A percentile compares a stretch with the other conserved stretches of the same genome.
phyloP scores from a whole-genome alignment of 1,140 invertebrate species.

The Lordiphosa collinella region DNA sequence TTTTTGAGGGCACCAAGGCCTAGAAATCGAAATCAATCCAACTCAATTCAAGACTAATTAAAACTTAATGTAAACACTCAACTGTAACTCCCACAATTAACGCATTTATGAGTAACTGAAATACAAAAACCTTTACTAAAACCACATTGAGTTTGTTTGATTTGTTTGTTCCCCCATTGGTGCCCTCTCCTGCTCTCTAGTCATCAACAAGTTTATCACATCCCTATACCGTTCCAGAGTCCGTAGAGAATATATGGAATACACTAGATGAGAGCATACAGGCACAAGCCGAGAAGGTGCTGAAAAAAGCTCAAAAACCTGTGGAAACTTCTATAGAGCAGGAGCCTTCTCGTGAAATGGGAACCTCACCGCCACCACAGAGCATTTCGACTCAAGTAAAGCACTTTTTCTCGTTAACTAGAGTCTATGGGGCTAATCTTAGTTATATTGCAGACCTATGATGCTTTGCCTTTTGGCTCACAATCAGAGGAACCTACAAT shows the following conservation, averaged over 20 bases:
- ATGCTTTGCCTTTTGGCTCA: constrained; percentile 53
- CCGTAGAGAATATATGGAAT: constrained; percentile 78
- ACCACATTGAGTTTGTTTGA: constrained; percentile 42
- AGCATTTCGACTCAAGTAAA: constrained; percentile 91
- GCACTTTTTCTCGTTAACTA: neutral
- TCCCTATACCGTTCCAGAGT: constrained; percentile 57
- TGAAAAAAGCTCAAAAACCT: constrained; percentile 74
- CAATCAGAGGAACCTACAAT: constrained; percentile 19
- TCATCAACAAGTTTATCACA: no score
- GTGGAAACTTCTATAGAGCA: constrained; percentile 56
- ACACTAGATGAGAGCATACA: constrained; percentile 77
- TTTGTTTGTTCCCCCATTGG: constrained; percentile 33
- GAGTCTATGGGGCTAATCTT: neutral
- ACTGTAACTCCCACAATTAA: constrained; percentile 52
- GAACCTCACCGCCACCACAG: constrained; percentile 92
- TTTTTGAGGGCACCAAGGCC: constrained; percentile 86
- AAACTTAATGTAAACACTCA: constrained; percentile 32
- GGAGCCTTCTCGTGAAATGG: constrained; percentile 81
- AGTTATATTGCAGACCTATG: constrained; percentile 74
- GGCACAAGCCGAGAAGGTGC: constrained; percentile 62
- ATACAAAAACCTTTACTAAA: constrained; percentile 45
- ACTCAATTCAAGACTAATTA: constrained; percentile 24
- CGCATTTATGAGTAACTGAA: constrained; percentile 57
- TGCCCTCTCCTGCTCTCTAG: neutral
- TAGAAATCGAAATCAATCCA: constrained; percentile 22